Base-by-base conservation (phyloP, 2,888 invertebrate species). In the Abrostola triplasia region DNA sequence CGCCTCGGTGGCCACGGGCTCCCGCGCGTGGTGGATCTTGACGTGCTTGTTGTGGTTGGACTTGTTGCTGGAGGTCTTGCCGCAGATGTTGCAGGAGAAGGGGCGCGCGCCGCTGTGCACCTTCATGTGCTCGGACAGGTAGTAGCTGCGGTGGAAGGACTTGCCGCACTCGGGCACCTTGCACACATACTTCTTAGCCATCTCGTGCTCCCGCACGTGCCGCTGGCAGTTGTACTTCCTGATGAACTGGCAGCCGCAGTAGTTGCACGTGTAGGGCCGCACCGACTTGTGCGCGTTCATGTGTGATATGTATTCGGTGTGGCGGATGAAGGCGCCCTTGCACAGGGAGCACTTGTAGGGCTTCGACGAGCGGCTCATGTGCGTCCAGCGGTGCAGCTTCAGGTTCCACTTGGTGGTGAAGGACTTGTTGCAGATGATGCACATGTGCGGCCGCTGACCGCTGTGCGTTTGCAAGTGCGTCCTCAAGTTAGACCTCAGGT, bases 391-490 rank as follows among this genome's bases (percentile, higher is more conserved):
- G 92, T 98, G 98, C 77, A 98, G 95, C 86, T 98, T 97, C 57
- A 98, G 95, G 92, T 98, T 98, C 97, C 98, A 98, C 88, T 98
- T 98, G 77, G 98, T 98, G 77, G 97, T 97, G 93, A 98, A 98
- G 38, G 96, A 95, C 87, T 98, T 98, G 85, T 96, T 97, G 93
- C 98, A 98, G 59, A 98, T 96, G 59, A 96, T 95, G 91, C 98
- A 98, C 66, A 96, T 95, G 93, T 96, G 97, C n/a, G 97, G 97
- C 60, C 96, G 95, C 87, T 96, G 95, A 71, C 97, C 96, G 76
- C 96, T 96, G 93, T 98, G 98, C 55, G 97, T 97, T 35, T 96
- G 95, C 88, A 98, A 95, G 86, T 98, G 98, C 6, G 97, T 96
- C 67, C 97, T 97, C 56, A 98, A 94, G 66, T 98, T 98, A 8